Evolutionary conservation across 2,888 invertebrate genomes (phyloP).

Genomic region (Ptychoptera albimana): DNA sequence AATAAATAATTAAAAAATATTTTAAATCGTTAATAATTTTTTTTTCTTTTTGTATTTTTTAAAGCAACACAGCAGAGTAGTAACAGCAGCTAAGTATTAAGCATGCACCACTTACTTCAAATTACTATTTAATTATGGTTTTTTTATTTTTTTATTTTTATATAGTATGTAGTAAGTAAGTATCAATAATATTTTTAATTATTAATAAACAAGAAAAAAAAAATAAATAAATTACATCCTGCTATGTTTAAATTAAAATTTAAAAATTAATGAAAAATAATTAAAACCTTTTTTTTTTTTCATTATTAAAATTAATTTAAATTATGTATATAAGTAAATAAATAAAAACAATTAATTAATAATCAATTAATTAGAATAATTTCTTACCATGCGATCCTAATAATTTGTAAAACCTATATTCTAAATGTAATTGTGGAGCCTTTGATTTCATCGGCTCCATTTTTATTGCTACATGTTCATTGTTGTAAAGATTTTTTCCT

Average conservation of each 20-base stretch:
- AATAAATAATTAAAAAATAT: too few species aligned
- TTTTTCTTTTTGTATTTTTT: too few species aligned
- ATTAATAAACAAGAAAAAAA: slow-evolving; percentile 3
- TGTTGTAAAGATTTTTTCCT: slow-evolving; percentile 99
- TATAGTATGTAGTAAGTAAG: background rate
- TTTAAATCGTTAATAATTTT: too few species aligned
- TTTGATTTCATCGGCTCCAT: slow-evolving; percentile 99
- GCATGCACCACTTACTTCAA: too few species aligned
- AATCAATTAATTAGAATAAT: slow-evolving; percentile 6
- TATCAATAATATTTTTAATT: background rate
- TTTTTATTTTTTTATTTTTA: background rate
- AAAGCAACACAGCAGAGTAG: too few species aligned
- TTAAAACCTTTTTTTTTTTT: too few species aligned
- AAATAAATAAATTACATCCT: background rate
- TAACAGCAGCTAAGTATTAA: too few species aligned
- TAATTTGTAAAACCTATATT: slow-evolving; percentile 99
- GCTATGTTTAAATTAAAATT: too few species aligned
- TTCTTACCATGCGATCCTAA: slow-evolving; percentile 89
- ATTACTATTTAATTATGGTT: background rate
- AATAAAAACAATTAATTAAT: slow-evolving; percentile 12
- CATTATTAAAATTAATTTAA: too few species aligned
- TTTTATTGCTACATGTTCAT: slow-evolving; percentile 99
- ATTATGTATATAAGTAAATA: slow-evolving; percentile 5
- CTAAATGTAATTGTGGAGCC: slow-evolving; percentile 98
- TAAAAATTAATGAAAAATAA: too few species aligned